These are phyloP conservation scores for Diarsia dahlii DNA, from an alignment of 2,888 invertebrate species.

Conservation along the genomic window DNA sequence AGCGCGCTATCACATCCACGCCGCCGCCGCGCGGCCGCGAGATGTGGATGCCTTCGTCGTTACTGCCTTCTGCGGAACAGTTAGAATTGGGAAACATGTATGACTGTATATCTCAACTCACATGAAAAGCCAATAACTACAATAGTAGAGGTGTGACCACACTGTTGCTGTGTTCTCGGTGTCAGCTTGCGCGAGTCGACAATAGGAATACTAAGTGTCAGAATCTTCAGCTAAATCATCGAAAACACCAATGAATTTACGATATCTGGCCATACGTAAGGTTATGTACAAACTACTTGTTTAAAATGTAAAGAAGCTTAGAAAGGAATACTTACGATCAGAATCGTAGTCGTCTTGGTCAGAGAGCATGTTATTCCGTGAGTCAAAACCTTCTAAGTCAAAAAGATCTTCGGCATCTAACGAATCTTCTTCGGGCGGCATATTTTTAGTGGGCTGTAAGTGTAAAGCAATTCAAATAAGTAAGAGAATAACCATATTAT, in stretches of 20 bases:
- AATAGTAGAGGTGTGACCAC: background rate
- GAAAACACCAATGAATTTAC: background rate
- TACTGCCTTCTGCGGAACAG: constrained; percentile 82
- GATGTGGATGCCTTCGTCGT: constrained; percentile 92
- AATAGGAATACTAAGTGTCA: background rate
- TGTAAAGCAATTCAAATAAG: constrained; percentile 17
- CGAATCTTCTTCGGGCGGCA: constrained; percentile 86
- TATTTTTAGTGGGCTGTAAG: constrained; percentile 79
- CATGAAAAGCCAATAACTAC: background rate
- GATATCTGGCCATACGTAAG: background rate
- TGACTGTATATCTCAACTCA: constrained; percentile 8
- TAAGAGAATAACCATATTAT: background rate
- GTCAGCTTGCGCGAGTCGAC: background rate
- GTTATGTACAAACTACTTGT: background rate
- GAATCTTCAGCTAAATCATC: background rate
- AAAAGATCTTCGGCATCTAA: constrained; percentile 94
- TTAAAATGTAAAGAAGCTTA: background rate
- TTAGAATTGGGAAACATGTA: constrained; percentile 10
- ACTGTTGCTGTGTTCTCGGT: background rate
- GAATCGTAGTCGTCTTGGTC: constrained; percentile 93
- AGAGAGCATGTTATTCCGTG: constrained; percentile 85
- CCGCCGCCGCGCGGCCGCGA: constrained; percentile 87
- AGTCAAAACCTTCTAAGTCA: constrained; percentile 94
- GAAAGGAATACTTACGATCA: constrained; percentile 91
- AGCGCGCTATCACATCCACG: constrained; percentile 92